Evolutionary conservation across 2,113 vertebrate species (phyloP).

Genomic region (Zapornia atra): DNA sequence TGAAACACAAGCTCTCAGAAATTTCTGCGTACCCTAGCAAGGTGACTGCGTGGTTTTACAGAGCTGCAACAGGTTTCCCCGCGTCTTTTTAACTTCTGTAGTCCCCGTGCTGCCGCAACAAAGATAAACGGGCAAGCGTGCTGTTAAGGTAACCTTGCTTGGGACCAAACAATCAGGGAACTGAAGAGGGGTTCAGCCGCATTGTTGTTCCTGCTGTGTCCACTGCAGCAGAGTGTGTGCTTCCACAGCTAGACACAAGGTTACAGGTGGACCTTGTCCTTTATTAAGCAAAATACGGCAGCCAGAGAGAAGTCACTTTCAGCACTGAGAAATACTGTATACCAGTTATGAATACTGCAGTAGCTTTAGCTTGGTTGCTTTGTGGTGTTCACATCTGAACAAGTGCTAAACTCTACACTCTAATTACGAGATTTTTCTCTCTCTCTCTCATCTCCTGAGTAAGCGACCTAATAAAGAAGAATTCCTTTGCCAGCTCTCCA

Average conservation of each 20-base stretch:
- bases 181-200: neutral
- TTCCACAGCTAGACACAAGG: neutral
- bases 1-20: neutral
- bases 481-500: neutral
- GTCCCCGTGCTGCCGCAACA: accelerated
- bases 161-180: neutral
- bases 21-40: neutral
- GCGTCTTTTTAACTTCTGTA: neutral
- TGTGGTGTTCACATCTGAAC: neutral
- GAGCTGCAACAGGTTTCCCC: neutral
- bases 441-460: neutral
- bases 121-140: neutral
- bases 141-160: neutral
- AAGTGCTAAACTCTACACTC: neutral
- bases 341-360: neutral
- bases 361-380: neutral
- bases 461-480: neutral
- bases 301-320: neutral
- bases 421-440: neutral
- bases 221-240: accelerated
- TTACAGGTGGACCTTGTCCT: accelerated
- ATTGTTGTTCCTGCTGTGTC: neutral
- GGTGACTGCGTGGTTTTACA: neutral
- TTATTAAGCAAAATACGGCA: neutral
- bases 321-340: neutral